Base-by-base conservation (phyloP, 2,888 invertebrate genomes). In the Morinoia aosen region DNA sequence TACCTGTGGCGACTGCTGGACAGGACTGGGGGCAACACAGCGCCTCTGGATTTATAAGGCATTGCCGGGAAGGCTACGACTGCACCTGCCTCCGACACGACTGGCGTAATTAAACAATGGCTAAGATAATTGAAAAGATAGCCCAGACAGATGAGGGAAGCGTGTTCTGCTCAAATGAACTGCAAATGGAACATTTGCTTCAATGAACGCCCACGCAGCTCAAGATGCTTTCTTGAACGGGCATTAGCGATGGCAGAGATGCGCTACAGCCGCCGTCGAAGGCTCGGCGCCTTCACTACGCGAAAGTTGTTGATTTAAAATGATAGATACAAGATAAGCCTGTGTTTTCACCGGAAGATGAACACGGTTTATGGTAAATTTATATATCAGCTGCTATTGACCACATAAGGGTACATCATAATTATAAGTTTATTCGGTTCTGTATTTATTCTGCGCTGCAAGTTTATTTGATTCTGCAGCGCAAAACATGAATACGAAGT, bases 111-210 rank as follows among this genome's bases (percentile, higher is more conserved):
- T 93, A 93, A 93, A 93, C 93, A 93, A 93, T 93, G 93, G 57
- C 93, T 57, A 57, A 93, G 93, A 93, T 93, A 93, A 93, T 93
- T 93, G 93, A 93, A 93, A 93, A 93, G 93, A 93, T 93, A 93
- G 93, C 33, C 57, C 93, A 93, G 93, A 93, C 93, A 57, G 93
- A 93, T 93, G 93, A 93, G 93, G 48, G 93, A 57, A 93, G n/a
- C 93, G 93, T 93, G 93, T 93, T 57, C 93, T 56, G 93, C 57
- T 57, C 57, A 93, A 93, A 93, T 57, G 93, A 93, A 93, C 93
- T 93, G 93, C 93, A 93, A 93, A 93, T 93, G 93, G 93, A 93
- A 93, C 93, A 93, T 93, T 93, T 93, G 93, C 57, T 93, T 33
- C n/a, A 93, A 56, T 93, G 93, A 93, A 93, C 39, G 93, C 93